Percentiles rank a stretch among this genome's conserved stretches.
phyloP scores from a whole-genome alignment of 1,140 invertebrate genomes.

The Nephila pilipes region DNA sequence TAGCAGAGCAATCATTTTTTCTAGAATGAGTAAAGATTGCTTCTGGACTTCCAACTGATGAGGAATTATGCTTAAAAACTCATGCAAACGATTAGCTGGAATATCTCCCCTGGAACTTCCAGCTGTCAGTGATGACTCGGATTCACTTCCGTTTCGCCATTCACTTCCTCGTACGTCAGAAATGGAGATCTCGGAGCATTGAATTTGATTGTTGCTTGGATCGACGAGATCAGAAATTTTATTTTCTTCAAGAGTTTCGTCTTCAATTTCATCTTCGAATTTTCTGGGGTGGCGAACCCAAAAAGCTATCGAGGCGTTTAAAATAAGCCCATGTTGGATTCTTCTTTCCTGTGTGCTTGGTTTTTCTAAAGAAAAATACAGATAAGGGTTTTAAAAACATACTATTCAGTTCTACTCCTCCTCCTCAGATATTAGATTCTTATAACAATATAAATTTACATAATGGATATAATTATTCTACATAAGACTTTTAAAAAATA shows the following conservation, averaged over 20 bases:
- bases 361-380: conserved; percentile 44
- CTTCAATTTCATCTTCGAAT: background rate
- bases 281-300: background rate
- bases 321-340: conserved; percentile 53
- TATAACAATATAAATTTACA: too few relatives aligned
- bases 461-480: too few relatives aligned
- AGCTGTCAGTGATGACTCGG: background rate
- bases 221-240: background rate
- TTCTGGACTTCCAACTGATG: conserved; percentile 12
- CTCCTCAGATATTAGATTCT: too few relatives aligned
- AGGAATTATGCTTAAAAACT: background rate
- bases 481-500: too few relatives aligned
- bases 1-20: conserved; percentile 26
- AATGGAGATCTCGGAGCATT: background rate
- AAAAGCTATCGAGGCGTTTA: conserved; percentile 38
- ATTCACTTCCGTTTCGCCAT: background rate
- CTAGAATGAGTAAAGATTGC: conserved; percentile 32
- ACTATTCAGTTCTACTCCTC: too few relatives aligned
- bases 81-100: background rate
- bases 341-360: background rate
- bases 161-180: background rate
- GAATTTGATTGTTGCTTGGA: background rate
- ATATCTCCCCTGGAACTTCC: background rate
- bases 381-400: too few relatives aligned
- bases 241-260: background rate